phyloP scores from a whole-genome alignment of 2,113 vertebrate species.

The Aplodontia rufa region DNA sequence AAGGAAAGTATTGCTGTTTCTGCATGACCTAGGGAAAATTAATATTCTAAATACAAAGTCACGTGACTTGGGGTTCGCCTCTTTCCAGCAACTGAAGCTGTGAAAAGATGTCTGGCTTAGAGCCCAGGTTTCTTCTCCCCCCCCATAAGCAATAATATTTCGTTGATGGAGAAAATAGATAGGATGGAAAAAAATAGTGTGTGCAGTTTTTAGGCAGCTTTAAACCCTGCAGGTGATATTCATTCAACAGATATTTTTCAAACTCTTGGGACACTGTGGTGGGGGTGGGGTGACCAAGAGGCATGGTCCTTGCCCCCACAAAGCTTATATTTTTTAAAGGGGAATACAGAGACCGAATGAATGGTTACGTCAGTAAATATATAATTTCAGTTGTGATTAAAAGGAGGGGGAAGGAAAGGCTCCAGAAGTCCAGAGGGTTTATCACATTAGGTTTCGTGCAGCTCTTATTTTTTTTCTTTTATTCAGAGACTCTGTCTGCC shows the following conservation, averaged over 20 bases:
- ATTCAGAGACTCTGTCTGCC: not conserved
- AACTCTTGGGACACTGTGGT: not conserved
- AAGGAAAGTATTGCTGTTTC: conserved; percentile 81
- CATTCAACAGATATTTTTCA: conserved; percentile 19
- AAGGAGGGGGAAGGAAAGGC: not conserved
- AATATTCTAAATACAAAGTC: conserved; percentile 80
- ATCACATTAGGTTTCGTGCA: not conserved
- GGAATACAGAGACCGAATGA: not conserved
- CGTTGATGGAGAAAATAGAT: conserved; percentile 62
- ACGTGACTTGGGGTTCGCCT: conserved; percentile 58
- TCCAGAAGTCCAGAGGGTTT: not conserved
- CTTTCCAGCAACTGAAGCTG: not conserved
- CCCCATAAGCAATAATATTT: conserved; percentile 44
- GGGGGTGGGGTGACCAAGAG: not conserved
- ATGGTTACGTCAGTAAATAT: not conserved
- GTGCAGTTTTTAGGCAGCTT: conserved; percentile 39
- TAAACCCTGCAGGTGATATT: not conserved
- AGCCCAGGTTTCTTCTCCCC: conserved; percentile 51
- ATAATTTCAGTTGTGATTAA: not conserved
- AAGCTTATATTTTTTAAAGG: conserved; percentile 11
- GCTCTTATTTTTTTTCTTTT: not conserved
- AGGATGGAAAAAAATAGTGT: conserved; percentile 15
- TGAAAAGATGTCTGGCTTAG: conserved; percentile 69
- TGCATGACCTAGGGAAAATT: conserved; percentile 79
- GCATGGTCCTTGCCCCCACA: not conserved